These are phyloP conservation scores for Periplaneta americana DNA, from an alignment of 1,140 invertebrate genomes.

Conservation along the genomic window DNA sequence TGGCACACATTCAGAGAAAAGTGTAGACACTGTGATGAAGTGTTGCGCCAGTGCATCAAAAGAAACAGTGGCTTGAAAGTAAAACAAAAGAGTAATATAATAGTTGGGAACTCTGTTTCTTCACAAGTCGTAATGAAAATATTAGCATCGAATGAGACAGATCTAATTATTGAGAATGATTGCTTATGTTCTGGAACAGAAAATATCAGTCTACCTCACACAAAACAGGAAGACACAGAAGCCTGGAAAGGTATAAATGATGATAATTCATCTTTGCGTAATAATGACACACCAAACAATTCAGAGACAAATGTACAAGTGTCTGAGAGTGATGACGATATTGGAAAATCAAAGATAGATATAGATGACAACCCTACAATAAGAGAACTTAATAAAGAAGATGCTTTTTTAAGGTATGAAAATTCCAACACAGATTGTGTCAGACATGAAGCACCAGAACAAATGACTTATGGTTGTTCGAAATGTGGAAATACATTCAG, in stretches of 20 bases:
- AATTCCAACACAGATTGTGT: background rate
- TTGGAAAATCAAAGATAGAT: background rate
- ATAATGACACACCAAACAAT: background rate
- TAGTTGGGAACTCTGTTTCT: background rate
- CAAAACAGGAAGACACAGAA: background rate
- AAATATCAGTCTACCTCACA: background rate
- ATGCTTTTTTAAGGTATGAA: background rate
- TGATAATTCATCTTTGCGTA: background rate
- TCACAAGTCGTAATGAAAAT: background rate
- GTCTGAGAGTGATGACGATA: background rate
- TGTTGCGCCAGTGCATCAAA: background rate
- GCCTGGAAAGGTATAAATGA: background rate
- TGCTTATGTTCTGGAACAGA: background rate
- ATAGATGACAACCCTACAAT: background rate
- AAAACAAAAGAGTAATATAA: background rate
- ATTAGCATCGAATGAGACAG: background rate
- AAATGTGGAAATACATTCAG: constrained; percentile 24
- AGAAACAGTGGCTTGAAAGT: background rate
- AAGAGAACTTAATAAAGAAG: background rate
- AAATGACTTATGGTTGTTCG: constrained; percentile 42
- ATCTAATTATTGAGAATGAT: background rate
- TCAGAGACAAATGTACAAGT: background rate
- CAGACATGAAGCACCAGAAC: constrained; percentile 34
- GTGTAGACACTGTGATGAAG: background rate
- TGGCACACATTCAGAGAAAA: background rate